Base-by-base conservation (phyloP, 2,888 invertebrate genomes). In the Tiphia femorata region DNA sequence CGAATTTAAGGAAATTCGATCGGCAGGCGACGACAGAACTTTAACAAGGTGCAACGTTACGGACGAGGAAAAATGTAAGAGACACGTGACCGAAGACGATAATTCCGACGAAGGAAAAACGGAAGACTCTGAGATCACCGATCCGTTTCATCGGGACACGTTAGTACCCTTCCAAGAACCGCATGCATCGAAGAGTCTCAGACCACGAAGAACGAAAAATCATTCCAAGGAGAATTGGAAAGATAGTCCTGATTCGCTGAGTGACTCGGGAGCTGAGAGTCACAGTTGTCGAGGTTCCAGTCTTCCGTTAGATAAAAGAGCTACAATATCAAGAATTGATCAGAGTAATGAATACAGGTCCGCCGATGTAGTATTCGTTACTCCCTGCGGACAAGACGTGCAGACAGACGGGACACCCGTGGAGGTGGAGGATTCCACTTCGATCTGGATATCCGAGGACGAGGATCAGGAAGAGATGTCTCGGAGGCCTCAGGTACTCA, bases 391-490 rank as follows among this genome's bases (percentile, higher is more conserved):
- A 19, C 35, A 55, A 17, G 53, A 49, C 17, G 14, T 41, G 12
- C 54, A 63, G 41, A 54, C 52, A 1, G 55, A 49, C 38, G 7
- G 8, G n/a, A 3, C 5, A 10, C 60, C 75, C 25, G 78, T 79
- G 44, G 76, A 78, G 55, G 77, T 68, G 2, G 79, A 81, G 43
- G 78, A 79, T 27, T 76, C 69, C 25, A 79, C 78, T 50, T 79
- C 81, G 23, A 72, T 77, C 62, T 78, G 78, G 78, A 74, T 77
- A 30, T 71, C 75, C 14, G 77, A 74, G 27, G 66, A 59, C 30
- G 76, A 80, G 23, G 80, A 80, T 2, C 52, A 62, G 19, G 77
- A 78, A 41, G 81, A 83, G 21, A 83, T 83, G 84, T 83, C 83
- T 27, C 75, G 83, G 35, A 75, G 84, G 44, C 83, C 84, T 2